Base-by-base conservation (phyloP, 2,797 vertebrate species). In the Sebastes nivosus region DNA sequence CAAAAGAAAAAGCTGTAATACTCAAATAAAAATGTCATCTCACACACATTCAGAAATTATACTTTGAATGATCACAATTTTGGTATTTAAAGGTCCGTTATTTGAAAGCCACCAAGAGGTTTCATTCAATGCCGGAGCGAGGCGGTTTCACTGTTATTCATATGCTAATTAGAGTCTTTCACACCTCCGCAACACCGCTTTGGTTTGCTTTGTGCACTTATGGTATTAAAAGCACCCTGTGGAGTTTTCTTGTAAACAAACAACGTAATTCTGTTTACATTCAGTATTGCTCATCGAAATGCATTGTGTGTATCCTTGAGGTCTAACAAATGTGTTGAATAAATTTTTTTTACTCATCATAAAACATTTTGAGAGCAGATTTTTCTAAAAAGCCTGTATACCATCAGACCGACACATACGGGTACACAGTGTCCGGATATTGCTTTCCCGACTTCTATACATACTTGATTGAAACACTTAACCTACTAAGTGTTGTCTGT, bases 231-330 rank as follows among this genome's bases (percentile, higher is more conserved):
- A 30, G 5, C 57, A 18, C 46, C 36, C 55, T 9, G 27, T 32
- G 52, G 67, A 73, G 52, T 67, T 84, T 60, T 60, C 29, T 57
- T 66, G 22, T 52, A 55, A 75, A 67, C 36, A 71, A 60, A 46
- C 24, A 60, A 12, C 16, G 12, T 29, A 18, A 46, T 65, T 69
- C 27, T 76, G 30, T 73, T 75, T 68, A 27, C 24, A 59, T 60
- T 64, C 29, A 27, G 6, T 61, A 22, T 34, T 50, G 11, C 54
- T 70, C 59, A 54, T 63, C 13, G 50, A 55, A 63, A 65, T 67
- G 10, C 13, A 27, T 4, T 10, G 25, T 25, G 42, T 38, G 46
- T 64, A 38, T 79, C 50, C 24, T 63, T 57, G 55, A 77, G 22
- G 59, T 73, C 6, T n/a, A 59, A 29, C 50, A 69, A 69, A 70